Evolutionary conservation across 2,888 invertebrate species (phyloP), one percentile per base, ranked within the genome.

Genomic region (Thymelicus acteon): DNA sequence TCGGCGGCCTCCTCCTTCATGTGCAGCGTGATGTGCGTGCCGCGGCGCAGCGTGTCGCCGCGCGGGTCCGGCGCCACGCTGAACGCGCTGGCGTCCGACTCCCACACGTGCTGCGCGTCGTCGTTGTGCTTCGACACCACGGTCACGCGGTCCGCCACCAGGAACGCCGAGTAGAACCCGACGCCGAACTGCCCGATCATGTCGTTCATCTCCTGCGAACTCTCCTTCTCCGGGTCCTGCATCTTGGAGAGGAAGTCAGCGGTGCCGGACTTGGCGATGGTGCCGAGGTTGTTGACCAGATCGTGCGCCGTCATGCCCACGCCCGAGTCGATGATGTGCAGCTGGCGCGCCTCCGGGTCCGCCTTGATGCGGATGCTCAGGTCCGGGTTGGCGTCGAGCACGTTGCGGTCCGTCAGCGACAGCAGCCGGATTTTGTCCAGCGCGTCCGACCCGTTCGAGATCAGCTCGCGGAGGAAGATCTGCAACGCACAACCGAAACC

Each of bases 141-240:
- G 63, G 98, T 96, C 60, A 99, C 99, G 81, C 96, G 96, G 89
- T 99, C 98, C 40, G 99, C 99, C 72, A 99, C 99, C 86, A 98
- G 95, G 94, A 99, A 99, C 3, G 99, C 97, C 0, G 99, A 99
- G 93, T 99, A 99, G 94, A 99, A 99, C 73, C 99, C 99, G 77
- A 99, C 99, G 86, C 99, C 99, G 94, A 99, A 99, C 92, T 99
- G 99, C 6, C 99, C 99, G 92, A 99, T 99, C 96, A 99, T 97
- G 92, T 99, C 99, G 86, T 97, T 98, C 93, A 97, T 95, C 85
- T 98, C 98, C 83, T 96, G 95, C 52, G 84, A 82, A 77, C 78
- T 84, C 73, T 81, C 78, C 85, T 86, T 86, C 40, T 92, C 92
- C 0, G 89, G 84, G 75, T 97, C 97, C 85, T 97, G 97, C 95